These are phyloP conservation scores for Agrotis exclamationis DNA, from an alignment of 2,888 invertebrate genomes.

Conservation along the genomic window DNA sequence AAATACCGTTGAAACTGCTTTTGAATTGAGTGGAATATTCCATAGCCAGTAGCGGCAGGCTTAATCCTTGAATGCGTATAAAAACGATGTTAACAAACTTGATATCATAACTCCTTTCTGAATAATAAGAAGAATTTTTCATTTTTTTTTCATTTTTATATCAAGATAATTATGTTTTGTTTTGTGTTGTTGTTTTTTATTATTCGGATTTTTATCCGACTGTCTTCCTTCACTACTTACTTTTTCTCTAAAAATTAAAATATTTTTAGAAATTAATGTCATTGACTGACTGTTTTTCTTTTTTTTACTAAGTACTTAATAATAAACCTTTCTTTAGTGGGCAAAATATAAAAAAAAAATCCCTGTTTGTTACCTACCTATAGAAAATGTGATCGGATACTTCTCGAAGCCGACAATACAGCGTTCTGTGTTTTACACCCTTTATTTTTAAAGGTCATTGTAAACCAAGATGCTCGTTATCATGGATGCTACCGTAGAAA, in stretches of 20 bases:
- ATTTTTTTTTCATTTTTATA: slow-evolving; percentile 4
- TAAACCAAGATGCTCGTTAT: too few relatives aligned
- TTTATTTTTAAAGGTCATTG: too few relatives aligned
- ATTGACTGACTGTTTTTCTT: neutral
- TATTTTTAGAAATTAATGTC: neutral
- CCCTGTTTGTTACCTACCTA: too few relatives aligned
- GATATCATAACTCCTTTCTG: slow-evolving; percentile 23
- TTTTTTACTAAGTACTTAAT: too few relatives aligned
- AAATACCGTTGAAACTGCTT: neutral
- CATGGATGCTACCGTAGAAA: too few relatives aligned
- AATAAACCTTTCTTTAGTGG: too few relatives aligned
- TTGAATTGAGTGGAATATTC: slow-evolving; percentile 35
- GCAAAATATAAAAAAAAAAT: too few relatives aligned
- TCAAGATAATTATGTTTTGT: neutral
- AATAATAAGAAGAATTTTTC: too few relatives aligned
- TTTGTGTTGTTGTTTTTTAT: neutral
- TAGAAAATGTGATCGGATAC: too few relatives aligned
- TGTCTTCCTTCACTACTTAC: neutral
- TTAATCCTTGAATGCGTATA: slow-evolving; percentile 13
- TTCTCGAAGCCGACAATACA: too few relatives aligned
- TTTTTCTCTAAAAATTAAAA: neutral
- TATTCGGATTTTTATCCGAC: slow-evolving; percentile 13
- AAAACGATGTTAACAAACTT: slow-evolving; percentile 28
- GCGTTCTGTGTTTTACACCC: too few relatives aligned
- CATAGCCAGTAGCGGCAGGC: neutral